Evolutionary conservation across 1,140 invertebrate species (phyloP), one percentile per base, ranked within the genome.

Genomic region (Phymastichus coffea): DNA sequence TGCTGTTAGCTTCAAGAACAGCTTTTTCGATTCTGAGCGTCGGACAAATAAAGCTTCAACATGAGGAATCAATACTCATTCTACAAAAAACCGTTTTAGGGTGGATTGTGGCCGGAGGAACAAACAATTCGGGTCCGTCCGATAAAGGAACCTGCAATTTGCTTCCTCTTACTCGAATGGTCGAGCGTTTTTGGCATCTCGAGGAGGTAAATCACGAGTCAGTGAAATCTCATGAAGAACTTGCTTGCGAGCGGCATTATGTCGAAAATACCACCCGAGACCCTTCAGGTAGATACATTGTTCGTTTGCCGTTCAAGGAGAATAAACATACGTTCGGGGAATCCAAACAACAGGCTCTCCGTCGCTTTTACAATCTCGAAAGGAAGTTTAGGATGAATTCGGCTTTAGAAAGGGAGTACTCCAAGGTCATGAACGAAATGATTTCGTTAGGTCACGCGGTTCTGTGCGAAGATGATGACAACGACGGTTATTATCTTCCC

Each of bases 351-450:
- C 46, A 26, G 1, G 65, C 67, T 12, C 4, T 56, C 3, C 49
- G 64, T 26, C 43, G 65, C 19, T 46, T 65, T 10, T 40, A 55
- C n/a, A 30, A 30, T 12, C 56, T 61, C n/a, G 63, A 66, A 59
- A 49, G 37, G 38, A 52, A 47, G 57, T 54, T 67, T 37, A 19
- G n/a, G 3, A 55, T 48, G 30, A 25, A 70, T 46, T 46, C 64
- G 8, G 20, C 40, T 4, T 61, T 75, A 26, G 63, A 66, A 54
- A 2, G 52, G 14, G 17, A 54, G 51, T 78, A 77, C 49, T 28
- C 38, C 1, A 28, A 63, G 15, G 73, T 75, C 55, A 73, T 76
- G 60, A 7, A 57, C 6, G 75, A 78, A n/a, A n/a, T n/a, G n/a
- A n/a, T n/a, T n/a, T 57, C 57, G 12, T 17, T 2, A 33, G n/a